Conservation (phyloP, 1,140 invertebrate species). For the honey bee (Apis mellifera) region Amel_HAv3.1 CM009938.2:11392501-11393000, state of each 20-base stretch:
- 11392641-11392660: slow-evolving; percentile 25
- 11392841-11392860: no score
- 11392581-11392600: background rate
- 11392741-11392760: background rate
- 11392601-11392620: slow-evolving; percentile 32
- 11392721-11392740: slow-evolving; percentile 22
- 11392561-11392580: background rate
- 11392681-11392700: slow-evolving; percentile 14
- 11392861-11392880: no score
- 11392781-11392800: no score
- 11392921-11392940: no score
- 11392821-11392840: no score
- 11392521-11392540: background rate
- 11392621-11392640: background rate
- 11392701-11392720: slow-evolving; percentile 38
- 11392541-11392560: background rate
- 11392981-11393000: no score
- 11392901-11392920: no score
- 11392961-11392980: no score
- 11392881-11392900: no score
- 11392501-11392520: background rate
- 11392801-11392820: no score
- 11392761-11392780: background rate
- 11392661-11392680: slow-evolving; percentile 13
- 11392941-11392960: no score